Base-by-base conservation (phyloP, 1,140 invertebrate species). In the Drosophila paulistorum region DNA sequence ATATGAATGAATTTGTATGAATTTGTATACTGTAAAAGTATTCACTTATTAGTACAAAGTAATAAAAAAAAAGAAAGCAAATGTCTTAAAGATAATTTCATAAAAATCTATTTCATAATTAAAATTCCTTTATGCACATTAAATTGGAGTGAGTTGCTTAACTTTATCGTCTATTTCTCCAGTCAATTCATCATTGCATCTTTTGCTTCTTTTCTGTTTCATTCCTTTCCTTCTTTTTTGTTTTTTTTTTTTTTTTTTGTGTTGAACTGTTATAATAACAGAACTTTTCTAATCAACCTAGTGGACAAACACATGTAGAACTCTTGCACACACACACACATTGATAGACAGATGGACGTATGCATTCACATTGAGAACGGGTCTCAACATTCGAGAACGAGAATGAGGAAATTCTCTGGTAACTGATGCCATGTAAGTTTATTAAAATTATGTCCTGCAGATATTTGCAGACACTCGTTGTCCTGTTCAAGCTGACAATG, bases 401-500 rank as follows among this genome's bases (percentile, higher is more conserved):
- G 35, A 11, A 37, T 11, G 35, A 39, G 37, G 37, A 17, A 33
- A 23, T 7, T 35, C 62, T 59, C 35, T 59, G 33, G 57, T 59
- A 45, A 57, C 14, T 67, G 77, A 73, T 74, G 42, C 55, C 73
- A 70, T 78, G 74, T 75, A 83, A 80, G 84, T 89, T 82, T 89
- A 87, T 89, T 89, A 78, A 81, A 87, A 87, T 89, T 23, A 84
- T 89, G 84, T 87, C 83, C 84, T 74, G 83, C 71, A 83, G 79
- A 67, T 83, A 83, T 74, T 66, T 87, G 71, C 79, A 74, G 76
- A 74, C 68, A 69, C 74, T 76, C 60, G 59, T 76, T 59, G 58
- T 79, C 86, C 86, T 82, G 75, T 79, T 48, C 75, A 70, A 79
- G 71, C 74, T 79, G 73, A 75, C 71, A 87, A 85, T 84, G 55